phyloP scores from a whole-genome alignment of 2,113 vertebrate genomes.

The Lichenostomus cassidix region DNA sequence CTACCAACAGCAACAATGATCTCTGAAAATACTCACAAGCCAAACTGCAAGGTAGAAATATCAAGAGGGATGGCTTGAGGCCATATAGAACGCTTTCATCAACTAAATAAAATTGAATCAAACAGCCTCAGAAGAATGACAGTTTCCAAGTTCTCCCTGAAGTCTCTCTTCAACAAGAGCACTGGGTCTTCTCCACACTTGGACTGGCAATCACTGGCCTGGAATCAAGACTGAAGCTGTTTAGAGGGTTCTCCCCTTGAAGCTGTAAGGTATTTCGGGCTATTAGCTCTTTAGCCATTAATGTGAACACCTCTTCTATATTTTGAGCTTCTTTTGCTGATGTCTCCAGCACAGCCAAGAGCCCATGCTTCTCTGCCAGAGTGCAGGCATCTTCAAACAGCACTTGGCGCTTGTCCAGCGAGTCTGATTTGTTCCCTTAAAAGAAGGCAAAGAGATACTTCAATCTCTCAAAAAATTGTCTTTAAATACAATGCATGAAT shows the following conservation, averaged over 20 bases:
- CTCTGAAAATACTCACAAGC: not conserved
- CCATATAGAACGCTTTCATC: not conserved
- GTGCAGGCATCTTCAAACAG: conserved; percentile 87
- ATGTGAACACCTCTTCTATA: conserved; percentile 80
- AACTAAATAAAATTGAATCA: not conserved
- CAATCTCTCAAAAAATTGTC: not conserved
- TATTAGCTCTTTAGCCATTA: conserved; percentile 81
- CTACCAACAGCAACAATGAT: not conserved
- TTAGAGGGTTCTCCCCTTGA: conserved; percentile 41
- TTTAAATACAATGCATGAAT: not conserved
- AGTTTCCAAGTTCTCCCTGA: not conserved
- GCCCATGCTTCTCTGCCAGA: conserved; percentile 81
- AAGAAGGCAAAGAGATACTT: not conserved
- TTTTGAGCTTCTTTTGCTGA: conserved; percentile 87
- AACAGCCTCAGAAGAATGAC: not conserved
- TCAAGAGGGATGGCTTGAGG: not conserved
- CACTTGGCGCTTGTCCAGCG: conserved; percentile 82
- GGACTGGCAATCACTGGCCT: conserved; percentile 68
- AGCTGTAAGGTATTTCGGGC: conserved; percentile 76
- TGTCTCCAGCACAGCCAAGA: conserved; percentile 91
- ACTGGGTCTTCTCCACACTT: conserved; percentile 69
- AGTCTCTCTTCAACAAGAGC: conserved; percentile 74
- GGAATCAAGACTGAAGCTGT: conserved; percentile 74
- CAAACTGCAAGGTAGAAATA: not conserved
- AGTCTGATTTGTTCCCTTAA: conserved; percentile 91